Evolutionary conservation across 1,140 invertebrate species (phyloP), one percentile per base, ranked within the genome.

Genomic region (Zaprionus lachaisei): DNA sequence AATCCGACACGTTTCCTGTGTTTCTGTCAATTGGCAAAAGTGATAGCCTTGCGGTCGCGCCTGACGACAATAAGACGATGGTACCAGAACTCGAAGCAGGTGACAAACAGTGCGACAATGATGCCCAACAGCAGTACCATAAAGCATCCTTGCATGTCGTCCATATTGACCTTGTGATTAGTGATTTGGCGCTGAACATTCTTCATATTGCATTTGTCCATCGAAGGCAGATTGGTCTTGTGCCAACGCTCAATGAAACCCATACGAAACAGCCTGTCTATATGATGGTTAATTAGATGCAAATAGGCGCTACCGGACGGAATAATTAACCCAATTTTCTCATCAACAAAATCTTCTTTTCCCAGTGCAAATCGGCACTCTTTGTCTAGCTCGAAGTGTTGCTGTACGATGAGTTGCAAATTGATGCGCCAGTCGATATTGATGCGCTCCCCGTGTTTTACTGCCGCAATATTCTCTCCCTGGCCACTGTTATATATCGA

Each of bases 231-330:
- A 92, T 96, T 96, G 41, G 96, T 95, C 4, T 94, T 90, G 61
- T 96, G 94, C 97, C 97, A 98, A 89, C 97, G 97, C 62, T 95
- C 94, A 17, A 98, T 96, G 41, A 98, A 94, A 22, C 98, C 97
- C 38, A 96, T 95, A 92, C 97, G 96, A 80, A 97, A 96, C 94
- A 98, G 95, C 72, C 95, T 94, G 78, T 94, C 95, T 22, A 97
- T 95, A 86, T 95, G 94, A 75, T 94, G 94, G 80, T 95, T 96
- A 20, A 96, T 94, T 54, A 95, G 93, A 7, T 94, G 82, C 14
- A 97, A 86, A 89, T 97, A 98, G 0, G 97, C 97, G 91, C 95
- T 97, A 11, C 95, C 94, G 5, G 94, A 92, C 0, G 96, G 94
- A 12, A 98, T 93, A 44, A 97, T 94, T 94, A 98, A 94, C 0